These are phyloP conservation scores for Acanthosepion lycidas DNA, from an alignment of 2,888 invertebrate species.

Conservation along the genomic window DNA sequence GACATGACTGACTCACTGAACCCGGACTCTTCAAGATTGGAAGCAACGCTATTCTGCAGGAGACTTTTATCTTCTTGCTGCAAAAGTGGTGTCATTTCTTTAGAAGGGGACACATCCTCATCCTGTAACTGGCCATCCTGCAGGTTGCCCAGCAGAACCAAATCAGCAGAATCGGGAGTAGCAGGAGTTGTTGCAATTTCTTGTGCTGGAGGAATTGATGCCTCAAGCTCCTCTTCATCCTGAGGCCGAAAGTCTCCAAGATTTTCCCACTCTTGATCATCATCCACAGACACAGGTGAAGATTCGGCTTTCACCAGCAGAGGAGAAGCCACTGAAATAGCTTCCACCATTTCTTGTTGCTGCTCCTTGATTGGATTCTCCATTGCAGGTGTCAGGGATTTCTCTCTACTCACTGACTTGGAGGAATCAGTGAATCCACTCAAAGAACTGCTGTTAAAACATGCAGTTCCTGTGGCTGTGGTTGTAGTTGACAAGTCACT, in stretches of 20 bases:
- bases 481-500: conserved; percentile 1
- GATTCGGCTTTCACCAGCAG: not conserved
- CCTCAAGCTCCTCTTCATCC: conserved; percentile 36
- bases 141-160: not conserved
- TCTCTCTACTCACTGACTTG: conserved; percentile 23
- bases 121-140: not conserved
- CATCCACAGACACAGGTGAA: conserved; percentile 24
- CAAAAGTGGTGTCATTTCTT: not conserved
- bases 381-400: conserved; percentile 35
- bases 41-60: not conserved
- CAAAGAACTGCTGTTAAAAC: not conserved
- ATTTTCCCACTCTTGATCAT: conserved; percentile 43
- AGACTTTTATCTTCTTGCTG: not conserved
- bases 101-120: not conserved
- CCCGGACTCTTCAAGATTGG: conserved; percentile 40
- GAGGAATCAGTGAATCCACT: not conserved
- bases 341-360: not conserved
- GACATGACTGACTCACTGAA: conserved; percentile 35
- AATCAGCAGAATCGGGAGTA: not conserved
- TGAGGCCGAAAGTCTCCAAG: conserved; percentile 15
- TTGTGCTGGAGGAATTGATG: not conserved
- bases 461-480: conserved; percentile 40
- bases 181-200: not conserved
- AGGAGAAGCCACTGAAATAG: not conserved
- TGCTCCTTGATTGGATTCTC: not conserved